phyloP scores from a whole-genome alignment of 2,888 invertebrate genomes.

The Torymus tubicola region DNA sequence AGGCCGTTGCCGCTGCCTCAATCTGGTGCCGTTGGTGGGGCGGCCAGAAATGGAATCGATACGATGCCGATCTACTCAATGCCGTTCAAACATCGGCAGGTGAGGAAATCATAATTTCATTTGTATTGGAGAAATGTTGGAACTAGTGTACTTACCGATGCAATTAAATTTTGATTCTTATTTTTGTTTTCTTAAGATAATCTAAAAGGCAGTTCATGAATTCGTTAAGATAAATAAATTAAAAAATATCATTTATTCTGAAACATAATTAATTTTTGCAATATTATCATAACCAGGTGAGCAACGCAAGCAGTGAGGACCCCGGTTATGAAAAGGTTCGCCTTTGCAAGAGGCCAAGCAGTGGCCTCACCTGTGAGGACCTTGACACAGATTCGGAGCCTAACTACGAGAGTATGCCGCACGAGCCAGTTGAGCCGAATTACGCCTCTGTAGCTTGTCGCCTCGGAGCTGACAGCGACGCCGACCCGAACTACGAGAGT shows the following conservation, averaged over 20 bases:
- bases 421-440: slow-evolving; percentile 78
- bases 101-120: slow-evolving; percentile 18
- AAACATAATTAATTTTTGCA: neutral
- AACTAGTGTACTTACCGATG: too few relatives aligned
- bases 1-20: slow-evolving; percentile 77
- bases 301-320: slow-evolving; percentile 75
- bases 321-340: slow-evolving; percentile 79
- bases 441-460: slow-evolving; percentile 79
- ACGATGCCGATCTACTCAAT: slow-evolving; percentile 65
- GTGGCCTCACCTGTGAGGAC: slow-evolving; percentile 70
- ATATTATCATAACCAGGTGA: slow-evolving; percentile 59
- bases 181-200: too few relatives aligned
- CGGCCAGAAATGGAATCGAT: slow-evolving; percentile 65
- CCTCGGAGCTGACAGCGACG: slow-evolving; percentile 82
- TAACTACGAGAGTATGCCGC: slow-evolving; percentile 87
- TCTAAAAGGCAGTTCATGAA: too few relatives aligned
- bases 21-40: neutral
- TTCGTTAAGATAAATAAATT: too few relatives aligned
- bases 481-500: slow-evolving; percentile 85
- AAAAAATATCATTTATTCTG: too few relatives aligned
- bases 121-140: too few relatives aligned
- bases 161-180: too few relatives aligned
- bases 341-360: slow-evolving; percentile 63
- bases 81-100: slow-evolving; percentile 71
- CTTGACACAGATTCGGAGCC: slow-evolving; percentile 82